These are phyloP conservation scores for Cygnus buccinator DNA, from an alignment of 2,113 vertebrate species.

Conservation along the genomic window DNA sequence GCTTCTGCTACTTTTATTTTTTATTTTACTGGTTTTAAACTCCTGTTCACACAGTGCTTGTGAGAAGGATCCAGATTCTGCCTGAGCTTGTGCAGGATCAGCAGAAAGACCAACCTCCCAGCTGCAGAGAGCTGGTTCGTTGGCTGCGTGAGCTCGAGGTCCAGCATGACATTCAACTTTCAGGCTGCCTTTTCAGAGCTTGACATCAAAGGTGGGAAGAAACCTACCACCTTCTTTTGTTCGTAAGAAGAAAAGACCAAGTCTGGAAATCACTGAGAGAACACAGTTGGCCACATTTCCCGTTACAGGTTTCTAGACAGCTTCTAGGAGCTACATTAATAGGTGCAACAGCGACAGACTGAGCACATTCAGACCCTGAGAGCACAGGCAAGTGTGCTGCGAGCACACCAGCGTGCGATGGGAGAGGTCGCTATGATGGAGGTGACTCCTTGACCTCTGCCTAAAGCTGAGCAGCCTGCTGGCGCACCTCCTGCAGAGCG, in stretches of 20 bases:
- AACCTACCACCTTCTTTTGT: background rate
- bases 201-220: background rate
- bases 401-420: background rate
- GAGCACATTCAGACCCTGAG: background rate
- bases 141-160: background rate
- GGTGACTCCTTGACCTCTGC: background rate
- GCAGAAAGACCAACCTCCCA: background rate
- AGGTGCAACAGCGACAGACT: background rate
- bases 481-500: background rate
- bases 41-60: background rate
- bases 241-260: background rate
- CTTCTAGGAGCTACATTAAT: background rate
- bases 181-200: background rate
- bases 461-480: background rate
- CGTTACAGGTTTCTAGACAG: background rate
- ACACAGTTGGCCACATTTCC: background rate
- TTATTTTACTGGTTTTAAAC: background rate
- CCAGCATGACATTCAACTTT: background rate
- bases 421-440: background rate
- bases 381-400: background rate
- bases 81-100: background rate
- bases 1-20: background rate
- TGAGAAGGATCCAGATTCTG: fast-evolving
- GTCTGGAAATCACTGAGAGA: background rate
- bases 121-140: background rate